Base-by-base conservation (phyloP, 92 coral and sea anemone genomes). In the Bergia sp. region DNA sequence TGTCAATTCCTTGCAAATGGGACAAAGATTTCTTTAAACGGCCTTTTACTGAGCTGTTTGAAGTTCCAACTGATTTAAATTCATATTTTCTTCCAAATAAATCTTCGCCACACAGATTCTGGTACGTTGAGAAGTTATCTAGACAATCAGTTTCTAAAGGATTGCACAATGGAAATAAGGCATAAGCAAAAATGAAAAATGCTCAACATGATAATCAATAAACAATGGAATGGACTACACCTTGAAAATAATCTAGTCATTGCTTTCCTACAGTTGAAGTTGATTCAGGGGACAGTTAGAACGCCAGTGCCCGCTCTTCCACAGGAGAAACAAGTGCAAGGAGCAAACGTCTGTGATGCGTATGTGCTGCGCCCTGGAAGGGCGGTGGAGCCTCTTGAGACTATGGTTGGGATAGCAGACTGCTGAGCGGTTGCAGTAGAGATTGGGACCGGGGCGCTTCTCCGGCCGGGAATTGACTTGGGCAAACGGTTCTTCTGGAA, bases 351-450 rank as follows among this genome's bases (percentile, higher is more conserved):
- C 64, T 47, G 41, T 36, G 13, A n/a, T 45, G 82, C 0, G 11
- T 0, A 77, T 11, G 39, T 0, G 29, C 37, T 47, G 10, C 2
- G 36, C n/a, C 20, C 82, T 20, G 82, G 23, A 23, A 47, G 53
- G 53, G 53, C 4, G 5, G 53, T 47, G 4, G 58, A 44, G 0
- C 0, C 61, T 47, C 82, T 77, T 8, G 82, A 77, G 16, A 16
- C 47, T 8, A 77, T 11, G 11, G n/a, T n/a, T 43, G 65, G 61
- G 10, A 77, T 23, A 8, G 82, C 37, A 4, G 58, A 57, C 8
- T 88, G 86, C 67, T 65, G 66, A 29, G 47, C 4, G 18, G 66
- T 55, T 77, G 23, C 78, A 4, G 90, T 64, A 20, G 65, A 86
- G 21, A 47, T 90, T 87, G 29, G 8, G 8, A 4, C 10, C 82